A percentile compares a stretch with the other conserved stretches of the same genome.
Evolutionary conservation across 2,113 vertebrate species (phyloP).

Genomic region (Nothobranchius furzeri): DNA sequence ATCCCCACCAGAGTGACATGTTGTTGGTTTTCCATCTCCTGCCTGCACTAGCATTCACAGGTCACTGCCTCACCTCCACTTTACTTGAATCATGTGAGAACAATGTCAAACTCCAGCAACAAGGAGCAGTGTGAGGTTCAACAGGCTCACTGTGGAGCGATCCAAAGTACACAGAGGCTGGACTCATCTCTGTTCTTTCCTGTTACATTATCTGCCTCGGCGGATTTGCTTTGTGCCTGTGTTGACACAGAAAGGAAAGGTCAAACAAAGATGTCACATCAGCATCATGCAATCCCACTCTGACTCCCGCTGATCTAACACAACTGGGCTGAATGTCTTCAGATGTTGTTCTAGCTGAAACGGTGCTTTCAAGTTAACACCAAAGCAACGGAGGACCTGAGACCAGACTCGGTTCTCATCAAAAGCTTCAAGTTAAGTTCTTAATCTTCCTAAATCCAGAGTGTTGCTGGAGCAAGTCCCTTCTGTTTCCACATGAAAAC

Average conservation of each 20-base stretch:
- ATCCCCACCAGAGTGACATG: constrained; percentile 28
- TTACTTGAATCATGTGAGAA: constrained; percentile 48
- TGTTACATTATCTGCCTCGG: constrained; percentile 22
- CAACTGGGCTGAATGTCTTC: neutral
- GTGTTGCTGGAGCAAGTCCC: neutral
- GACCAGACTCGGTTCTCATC: too few species aligned
- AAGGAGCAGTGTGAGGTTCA: constrained; percentile 34
- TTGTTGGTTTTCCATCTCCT: neutral
- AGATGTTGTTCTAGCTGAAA: neutral
- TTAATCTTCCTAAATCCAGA: constrained; percentile 22
- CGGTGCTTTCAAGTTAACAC: too few species aligned
- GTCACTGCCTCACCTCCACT: constrained; percentile 15
- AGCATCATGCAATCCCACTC: constrained; percentile 3
- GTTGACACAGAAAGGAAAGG: constrained; percentile 52
- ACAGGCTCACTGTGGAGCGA: constrained; percentile 6
- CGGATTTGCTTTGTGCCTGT: constrained; percentile 39
- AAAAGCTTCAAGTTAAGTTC: neutral
- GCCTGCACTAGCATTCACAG: constrained; percentile 20
- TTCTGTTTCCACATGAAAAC: neutral
- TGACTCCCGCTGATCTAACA: neutral
- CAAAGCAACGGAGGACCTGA: too few species aligned
- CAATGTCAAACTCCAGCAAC: constrained; percentile 41
- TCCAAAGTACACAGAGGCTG: constrained; percentile 47
- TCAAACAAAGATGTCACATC: constrained; percentile 21
- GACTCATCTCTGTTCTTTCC: constrained; percentile 28